Evolutionary conservation across 2,888 invertebrate genomes (phyloP), one percentile per base, ranked within the genome.

Genomic region (Drosophila mayaguana): DNA sequence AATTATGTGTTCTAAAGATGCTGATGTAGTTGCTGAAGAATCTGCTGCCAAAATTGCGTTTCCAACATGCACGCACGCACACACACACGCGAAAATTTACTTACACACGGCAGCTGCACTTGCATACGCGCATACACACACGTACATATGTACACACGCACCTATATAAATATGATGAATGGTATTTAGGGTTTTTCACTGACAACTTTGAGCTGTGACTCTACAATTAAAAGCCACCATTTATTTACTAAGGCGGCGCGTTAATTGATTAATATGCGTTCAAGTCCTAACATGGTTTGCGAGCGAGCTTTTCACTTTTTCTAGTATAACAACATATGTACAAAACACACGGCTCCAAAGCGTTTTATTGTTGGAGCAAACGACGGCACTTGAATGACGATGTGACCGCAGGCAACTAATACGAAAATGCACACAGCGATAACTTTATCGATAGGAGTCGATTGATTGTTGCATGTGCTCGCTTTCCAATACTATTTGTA

Each of bases 321-420:
- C 62, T 81, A 57, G 77, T 78, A 77, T 75, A 83, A 69, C 73
- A 78, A 72, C 68, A 75, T 57, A n/a, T n/a, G n/a, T n/a, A 81
- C 54, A 84, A 82, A 84, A 81, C 81, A 83, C 77, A 82, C 80
- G 76, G 78, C 76, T 62, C 76, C 66, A 75, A 67, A 67, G 78
- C 72, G 77, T 71, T 86, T 78, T 81, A 80, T 81, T 85, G 80
- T 83, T 86, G 80, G 74, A 79, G 86, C 78, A 72, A 68, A 64
- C 74, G 78, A 82, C 82, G 78, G 80, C 76, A 75, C 75, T 83
- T 78, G 84, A 86, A 83, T 83, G 77, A 61, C 69, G 60, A 63
- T 83, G 77, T 83, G 81, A 71, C 82, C 80, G 71, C 68, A 34
- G 20, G 32, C 55, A 32, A 25, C 61, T 63, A 73, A 65, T 20